Evolutionary conservation across 1,140 invertebrate genomes (phyloP), one percentile per base, ranked within the genome.

Genomic region (Diploscapter pachys): DNA sequence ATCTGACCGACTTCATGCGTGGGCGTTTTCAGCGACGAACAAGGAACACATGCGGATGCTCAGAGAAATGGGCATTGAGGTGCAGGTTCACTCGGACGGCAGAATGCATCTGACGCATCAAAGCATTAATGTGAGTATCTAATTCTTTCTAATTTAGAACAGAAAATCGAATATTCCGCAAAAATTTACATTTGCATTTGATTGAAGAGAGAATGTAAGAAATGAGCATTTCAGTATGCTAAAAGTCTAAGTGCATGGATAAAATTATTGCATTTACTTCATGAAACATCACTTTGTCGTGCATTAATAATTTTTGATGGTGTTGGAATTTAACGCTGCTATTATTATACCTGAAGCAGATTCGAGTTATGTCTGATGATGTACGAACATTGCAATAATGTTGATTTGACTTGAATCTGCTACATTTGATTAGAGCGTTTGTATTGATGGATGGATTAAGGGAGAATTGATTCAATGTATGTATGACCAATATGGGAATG

Each of bases 51-150:
- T 96, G 78, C 90, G 90, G 85, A 89, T 93, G 69, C 89, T 98
- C 66, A 90, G 91, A 77, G 90, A 93, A 85, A 96, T 98, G 94
- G 96, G 96, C 64, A 97, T 98, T 80, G 91, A 91, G 65, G 91
- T 98, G 75, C 88, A 94, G 67, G 92, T 92, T 0, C 88, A 95
- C 82, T 89, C 90, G 52, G 94, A 98, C 87, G 95, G 95, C 59
- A 87, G 93, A 65, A 90, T 98, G 59, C 93, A 96, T 86, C 88
- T 98, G 48, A 11, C 66, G 65, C 71, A 67, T 8, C n/a, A 8
- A 59, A 8, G 11, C 63, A 6, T 49, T 9, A 5, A 48, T 62
- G 51, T 49, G 66, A 50, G 5, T 68, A 5, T 51, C 56, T 6
- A 54, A 68, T 50, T 50, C 66, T 11, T 2, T 8, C 66, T 68